These are phyloP conservation scores for Agrypnus murinus DNA, from an alignment of 2,888 invertebrate species.

Conservation along the genomic window DNA sequence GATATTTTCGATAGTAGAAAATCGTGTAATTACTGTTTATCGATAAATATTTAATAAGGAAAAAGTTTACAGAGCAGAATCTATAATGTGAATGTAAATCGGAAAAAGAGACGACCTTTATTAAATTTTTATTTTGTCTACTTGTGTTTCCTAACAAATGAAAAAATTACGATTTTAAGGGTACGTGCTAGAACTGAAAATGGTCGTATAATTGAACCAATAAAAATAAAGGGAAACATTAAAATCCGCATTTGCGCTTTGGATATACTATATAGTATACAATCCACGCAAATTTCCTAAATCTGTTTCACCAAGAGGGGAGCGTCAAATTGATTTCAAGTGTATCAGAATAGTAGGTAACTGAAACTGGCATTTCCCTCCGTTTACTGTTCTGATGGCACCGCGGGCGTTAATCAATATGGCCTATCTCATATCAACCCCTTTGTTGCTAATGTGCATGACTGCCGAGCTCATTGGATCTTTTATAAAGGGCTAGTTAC, in stretches of 20 bases:
- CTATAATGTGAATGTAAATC: too few species aligned
- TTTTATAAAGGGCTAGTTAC: constrained; percentile 50
- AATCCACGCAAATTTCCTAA: constrained; percentile 46
- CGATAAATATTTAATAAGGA: too few species aligned
- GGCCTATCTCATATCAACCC: constrained; percentile 53
- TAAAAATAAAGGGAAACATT: constrained; percentile 33
- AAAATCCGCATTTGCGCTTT: constrained; percentile 16
- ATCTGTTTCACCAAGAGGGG: constrained; percentile 46
- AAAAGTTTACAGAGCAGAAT: too few species aligned
- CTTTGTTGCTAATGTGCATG: constrained; percentile 52
- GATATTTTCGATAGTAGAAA: too few species aligned
- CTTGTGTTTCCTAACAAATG: too few species aligned
- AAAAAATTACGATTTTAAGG: constrained; percentile 18
- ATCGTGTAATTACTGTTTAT: too few species aligned
- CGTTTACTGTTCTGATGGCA: constrained; percentile 53
- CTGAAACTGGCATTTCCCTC: constrained; percentile 51
- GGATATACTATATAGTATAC: constrained; percentile 18
- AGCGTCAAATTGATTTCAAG: constrained; percentile 51
- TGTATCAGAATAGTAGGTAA: constrained; percentile 52
- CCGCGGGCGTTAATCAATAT: constrained; percentile 53
- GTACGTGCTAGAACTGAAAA: not conserved
- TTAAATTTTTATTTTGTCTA: too few species aligned
- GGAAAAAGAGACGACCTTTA: too few species aligned
- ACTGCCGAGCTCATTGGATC: constrained; percentile 47
- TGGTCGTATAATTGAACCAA: constrained; percentile 16